Evolutionary conservation across 2,113 vertebrate genomes (phyloP).

Genomic region (Numenius arquata): DNA sequence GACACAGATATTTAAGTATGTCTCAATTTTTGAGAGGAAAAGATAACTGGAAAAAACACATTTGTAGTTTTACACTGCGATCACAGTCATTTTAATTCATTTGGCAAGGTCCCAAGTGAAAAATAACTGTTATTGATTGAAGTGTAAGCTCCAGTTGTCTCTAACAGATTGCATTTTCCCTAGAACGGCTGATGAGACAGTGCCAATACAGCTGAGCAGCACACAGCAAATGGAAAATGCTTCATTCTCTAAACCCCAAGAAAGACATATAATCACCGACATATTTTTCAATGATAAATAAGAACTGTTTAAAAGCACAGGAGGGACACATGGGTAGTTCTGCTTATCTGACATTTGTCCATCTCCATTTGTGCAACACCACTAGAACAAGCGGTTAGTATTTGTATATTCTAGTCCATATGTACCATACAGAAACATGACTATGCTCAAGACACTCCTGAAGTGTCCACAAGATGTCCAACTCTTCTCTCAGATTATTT

Average conservation of each 20-base stretch:
- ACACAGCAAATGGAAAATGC: neutral
- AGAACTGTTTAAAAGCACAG: neutral
- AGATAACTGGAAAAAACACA: neutral
- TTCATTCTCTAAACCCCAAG: neutral
- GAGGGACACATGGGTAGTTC: neutral
- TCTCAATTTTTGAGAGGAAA: neutral
- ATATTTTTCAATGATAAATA: neutral
- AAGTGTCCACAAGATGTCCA: fast-evolving
- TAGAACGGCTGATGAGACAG: neutral
- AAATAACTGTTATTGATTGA: neutral
- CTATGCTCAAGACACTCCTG: neutral
- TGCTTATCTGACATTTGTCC: neutral
- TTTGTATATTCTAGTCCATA: neutral
- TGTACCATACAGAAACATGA: neutral
- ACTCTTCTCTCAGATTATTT: neutral
- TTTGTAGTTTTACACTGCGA: neutral
- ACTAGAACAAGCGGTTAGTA: neutral
- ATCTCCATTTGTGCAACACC: neutral
- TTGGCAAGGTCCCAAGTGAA: neutral
- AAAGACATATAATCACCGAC: neutral
- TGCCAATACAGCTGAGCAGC: neutral
- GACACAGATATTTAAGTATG: neutral
- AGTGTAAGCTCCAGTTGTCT: neutral
- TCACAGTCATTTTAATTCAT: neutral
- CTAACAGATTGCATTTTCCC: neutral